Conservation (phyloP, 2,888 invertebrate genomes). For the Zelleria hepariella region DNA sequence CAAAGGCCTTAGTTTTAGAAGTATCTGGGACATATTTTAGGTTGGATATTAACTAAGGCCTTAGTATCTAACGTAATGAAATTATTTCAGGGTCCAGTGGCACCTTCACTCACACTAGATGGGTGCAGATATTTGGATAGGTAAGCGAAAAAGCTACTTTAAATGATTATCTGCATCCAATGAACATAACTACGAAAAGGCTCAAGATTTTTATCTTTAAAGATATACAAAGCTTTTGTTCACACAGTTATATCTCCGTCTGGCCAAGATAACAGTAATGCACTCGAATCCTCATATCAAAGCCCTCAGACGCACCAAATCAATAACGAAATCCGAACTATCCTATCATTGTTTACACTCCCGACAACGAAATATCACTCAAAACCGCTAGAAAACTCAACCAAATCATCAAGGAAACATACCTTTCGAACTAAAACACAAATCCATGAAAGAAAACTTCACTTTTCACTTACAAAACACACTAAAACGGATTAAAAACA, state of each 20-base stretch:
- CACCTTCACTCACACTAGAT: too few relatives aligned
- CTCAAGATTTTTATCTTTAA: not conserved
- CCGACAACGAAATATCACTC: not conserved
- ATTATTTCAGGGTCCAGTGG: too few relatives aligned
- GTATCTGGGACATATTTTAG: too few relatives aligned
- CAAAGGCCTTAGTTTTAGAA: too few relatives aligned
- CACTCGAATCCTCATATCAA: not conserved
- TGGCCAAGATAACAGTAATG: not conserved
- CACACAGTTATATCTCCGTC: not conserved
- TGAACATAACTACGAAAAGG: not conserved
- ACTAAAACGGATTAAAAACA: conserved; percentile 19
- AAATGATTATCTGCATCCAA: too few relatives aligned
- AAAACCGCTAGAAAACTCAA: not conserved
- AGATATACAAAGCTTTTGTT: not conserved
- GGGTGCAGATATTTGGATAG: too few relatives aligned
- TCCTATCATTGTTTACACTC: not conserved
- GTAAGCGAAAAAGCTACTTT: too few relatives aligned
- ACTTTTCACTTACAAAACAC: conserved; percentile 9
- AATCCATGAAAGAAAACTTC: not conserved
- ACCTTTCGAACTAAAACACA: conserved; percentile 6
- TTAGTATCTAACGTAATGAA: too few relatives aligned
- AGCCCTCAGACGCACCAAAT: not conserved
- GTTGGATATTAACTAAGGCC: too few relatives aligned
- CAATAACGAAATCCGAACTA: not conserved
- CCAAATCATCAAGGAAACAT: not conserved